A percentile compares a stretch with the other conserved stretches of the same genome.
These are phyloP conservation scores for Callipepla californica DNA, from an alignment of 2,113 vertebrate species.

Conservation along the genomic window DNA sequence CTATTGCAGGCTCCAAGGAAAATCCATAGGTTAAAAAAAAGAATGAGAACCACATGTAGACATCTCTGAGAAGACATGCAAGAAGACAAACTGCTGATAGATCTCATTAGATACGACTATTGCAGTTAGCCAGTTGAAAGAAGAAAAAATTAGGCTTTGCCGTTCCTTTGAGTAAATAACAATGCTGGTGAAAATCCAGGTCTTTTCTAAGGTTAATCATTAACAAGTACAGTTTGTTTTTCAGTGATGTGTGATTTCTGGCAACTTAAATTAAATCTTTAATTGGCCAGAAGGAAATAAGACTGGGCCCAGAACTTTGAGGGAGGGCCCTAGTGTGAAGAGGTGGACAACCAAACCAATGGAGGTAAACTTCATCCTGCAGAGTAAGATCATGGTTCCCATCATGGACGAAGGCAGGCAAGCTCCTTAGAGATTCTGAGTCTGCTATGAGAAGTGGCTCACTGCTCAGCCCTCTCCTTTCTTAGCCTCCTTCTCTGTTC, in stretches of 20 bases:
- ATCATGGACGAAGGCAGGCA: background rate
- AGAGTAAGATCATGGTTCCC: background rate
- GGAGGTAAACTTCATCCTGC: background rate
- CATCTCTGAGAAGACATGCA: background rate
- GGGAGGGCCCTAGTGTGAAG: background rate
- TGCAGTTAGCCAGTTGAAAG: background rate
- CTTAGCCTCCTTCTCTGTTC: background rate
- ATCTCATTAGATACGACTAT: slow-evolving; percentile 30
- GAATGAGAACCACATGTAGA: slow-evolving; percentile 7
- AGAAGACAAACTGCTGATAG: background rate
- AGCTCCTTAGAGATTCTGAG: background rate
- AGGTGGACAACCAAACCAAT: background rate
- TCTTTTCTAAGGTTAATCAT: background rate
- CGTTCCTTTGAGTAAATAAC: background rate
- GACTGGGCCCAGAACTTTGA: background rate
- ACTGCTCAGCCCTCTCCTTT: background rate
- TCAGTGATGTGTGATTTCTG: background rate
- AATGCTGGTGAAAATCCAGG: background rate
- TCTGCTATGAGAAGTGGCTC: background rate
- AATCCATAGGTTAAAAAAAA: background rate
- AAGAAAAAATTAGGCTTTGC: background rate
- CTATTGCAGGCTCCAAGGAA: background rate
- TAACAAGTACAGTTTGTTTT: background rate
- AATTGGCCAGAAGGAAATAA: background rate
- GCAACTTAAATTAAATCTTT: background rate